Percentiles rank a stretch among this genome's conserved stretches.
Conservation (phyloP, 2,113 vertebrate species). For the Machaerirhynchus nigripectus region DNA sequence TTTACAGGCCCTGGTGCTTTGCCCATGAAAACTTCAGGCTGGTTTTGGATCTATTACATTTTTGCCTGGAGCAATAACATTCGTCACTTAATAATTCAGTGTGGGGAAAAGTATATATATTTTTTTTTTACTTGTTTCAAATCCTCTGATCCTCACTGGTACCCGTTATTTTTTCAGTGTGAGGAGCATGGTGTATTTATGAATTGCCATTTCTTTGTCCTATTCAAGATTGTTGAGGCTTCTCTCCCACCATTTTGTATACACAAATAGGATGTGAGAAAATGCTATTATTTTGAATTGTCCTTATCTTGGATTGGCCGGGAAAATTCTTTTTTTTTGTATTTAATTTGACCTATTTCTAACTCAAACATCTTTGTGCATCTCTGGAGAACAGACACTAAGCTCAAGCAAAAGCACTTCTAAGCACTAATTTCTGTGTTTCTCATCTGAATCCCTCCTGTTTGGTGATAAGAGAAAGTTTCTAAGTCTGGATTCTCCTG, state of each 20-base stretch:
- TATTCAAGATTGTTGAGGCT: neutral
- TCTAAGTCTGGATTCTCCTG: neutral
- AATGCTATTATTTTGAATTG: neutral
- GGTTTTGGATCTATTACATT: neutral
- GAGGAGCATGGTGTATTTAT: neutral
- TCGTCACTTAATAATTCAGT: neutral
- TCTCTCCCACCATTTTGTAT: neutral
- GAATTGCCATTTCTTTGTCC: neutral
- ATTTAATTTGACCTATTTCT: neutral
- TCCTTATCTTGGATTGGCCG: neutral
- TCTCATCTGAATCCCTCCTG: neutral
- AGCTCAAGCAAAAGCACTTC: neutral
- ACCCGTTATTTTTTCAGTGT: neutral
- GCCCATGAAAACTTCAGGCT: neutral
- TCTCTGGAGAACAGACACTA: neutral
- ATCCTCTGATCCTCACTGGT: neutral
- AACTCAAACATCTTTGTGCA: neutral
- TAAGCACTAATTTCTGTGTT: neutral
- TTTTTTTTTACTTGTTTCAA: neutral
- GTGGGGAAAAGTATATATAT: neutral
- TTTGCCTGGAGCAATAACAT: neutral
- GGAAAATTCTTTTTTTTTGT: neutral
- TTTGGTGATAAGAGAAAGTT: neutral
- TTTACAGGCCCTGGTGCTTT: neutral
- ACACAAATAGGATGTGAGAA: neutral